Base-by-base conservation (phyloP, 2,888 invertebrate genomes). In the Mactromeris polynyma region DNA sequence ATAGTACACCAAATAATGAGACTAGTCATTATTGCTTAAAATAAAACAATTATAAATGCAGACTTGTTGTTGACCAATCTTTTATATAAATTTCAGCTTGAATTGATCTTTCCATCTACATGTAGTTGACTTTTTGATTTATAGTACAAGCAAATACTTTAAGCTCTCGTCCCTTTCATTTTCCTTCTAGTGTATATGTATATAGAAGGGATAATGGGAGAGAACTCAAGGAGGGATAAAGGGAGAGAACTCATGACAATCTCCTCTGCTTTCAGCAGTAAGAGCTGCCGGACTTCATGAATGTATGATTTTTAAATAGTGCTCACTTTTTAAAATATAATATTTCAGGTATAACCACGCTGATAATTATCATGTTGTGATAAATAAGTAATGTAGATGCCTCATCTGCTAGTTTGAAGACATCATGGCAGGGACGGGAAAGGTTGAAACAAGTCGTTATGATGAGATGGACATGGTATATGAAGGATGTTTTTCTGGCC, bases 401-500 rank as follows among this genome's bases (percentile, higher is more conserved):
- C 58, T n/a, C 17, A 64, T 64, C 6, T 26, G 11, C 11, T 64
- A 64, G 26, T 7, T 26, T 64, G 58, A 64, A 64, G n/a, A 26
- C 26, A 64, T 3, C 26, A 64, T 64, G 58, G 58, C 58, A 9
- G 11, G 26, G 9, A 64, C 11, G 2, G 36, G 77, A 36, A 19
- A 40, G 36, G 31, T 6, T 0, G 21, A 31, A 42, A 11, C 80
- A 36, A 79, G 64, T 69, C 69, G 80, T 54, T 36, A 19, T 19
- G 81, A 81, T 9, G 46, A 77, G 6, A 31, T 81, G 6, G 86
- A 89, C 46, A 86, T 78, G n/a, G 90, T 94, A 19, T 87, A 90
- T 33, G 83, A 91, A 33, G 94, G 94, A n/a, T 69, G 88, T 31
- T 46, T 93, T 51, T 83, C 79, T 14, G 80, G 89, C 33, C 83